phyloP scores from a whole-genome alignment of 2,888 invertebrate species.

The Tetragonisca angustula region DNA sequence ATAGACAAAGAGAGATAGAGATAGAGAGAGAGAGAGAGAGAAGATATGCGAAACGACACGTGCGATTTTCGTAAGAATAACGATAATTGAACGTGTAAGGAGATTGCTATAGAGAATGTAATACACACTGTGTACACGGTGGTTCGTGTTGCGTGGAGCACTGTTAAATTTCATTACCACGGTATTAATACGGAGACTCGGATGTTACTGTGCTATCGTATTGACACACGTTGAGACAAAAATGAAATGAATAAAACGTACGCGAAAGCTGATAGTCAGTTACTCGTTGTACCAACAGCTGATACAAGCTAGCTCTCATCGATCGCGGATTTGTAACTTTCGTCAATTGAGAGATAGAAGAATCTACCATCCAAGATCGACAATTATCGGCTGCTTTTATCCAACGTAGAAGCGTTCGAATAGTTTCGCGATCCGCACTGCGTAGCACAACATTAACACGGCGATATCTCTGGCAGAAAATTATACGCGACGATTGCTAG shows the following conservation, averaged over 20 bases:
- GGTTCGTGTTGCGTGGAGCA: neutral
- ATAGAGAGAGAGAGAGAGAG: neutral
- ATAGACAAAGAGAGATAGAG: no score
- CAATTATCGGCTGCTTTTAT: no score
- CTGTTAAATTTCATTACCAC: neutral
- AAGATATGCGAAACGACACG: conserved; percentile 10
- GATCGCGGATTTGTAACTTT: no score
- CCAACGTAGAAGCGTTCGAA: neutral
- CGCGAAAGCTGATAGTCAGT: neutral
- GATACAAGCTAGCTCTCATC: neutral
- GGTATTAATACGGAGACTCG: neutral
- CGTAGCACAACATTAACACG: no score
- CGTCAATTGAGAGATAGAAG: no score
- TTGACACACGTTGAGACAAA: no score
- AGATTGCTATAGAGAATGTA: neutral
- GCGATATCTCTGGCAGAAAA: neutral
- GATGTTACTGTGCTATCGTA: neutral
- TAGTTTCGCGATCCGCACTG: neutral
- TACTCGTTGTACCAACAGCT: neutral
- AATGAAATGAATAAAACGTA: neutral
- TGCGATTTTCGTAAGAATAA: conserved; percentile 3
- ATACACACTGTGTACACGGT: no score
- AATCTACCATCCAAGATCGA: no score
- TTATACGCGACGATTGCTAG: neutral
- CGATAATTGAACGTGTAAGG: conserved; percentile 5